Conservation (phyloP, 2,113 vertebrate species). For the Misgurnus mizolepis region DNA sequence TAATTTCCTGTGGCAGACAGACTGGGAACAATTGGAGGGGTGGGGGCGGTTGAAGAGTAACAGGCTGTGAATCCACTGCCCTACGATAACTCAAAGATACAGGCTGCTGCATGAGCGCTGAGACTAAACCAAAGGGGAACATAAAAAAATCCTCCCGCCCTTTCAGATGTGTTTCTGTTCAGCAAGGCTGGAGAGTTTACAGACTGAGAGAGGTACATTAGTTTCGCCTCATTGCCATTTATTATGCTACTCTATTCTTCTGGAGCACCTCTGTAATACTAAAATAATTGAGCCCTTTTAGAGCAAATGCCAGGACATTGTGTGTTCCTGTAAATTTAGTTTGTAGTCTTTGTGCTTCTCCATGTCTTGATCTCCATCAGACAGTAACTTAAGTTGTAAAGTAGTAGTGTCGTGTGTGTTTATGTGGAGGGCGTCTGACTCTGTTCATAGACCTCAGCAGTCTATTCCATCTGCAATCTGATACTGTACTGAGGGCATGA, state of each 20-base stretch:
- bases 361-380: conserved; percentile 5
- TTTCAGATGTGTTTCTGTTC: conserved; percentile 1
- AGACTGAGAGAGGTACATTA: conserved; percentile 32
- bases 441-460: not conserved
- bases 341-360: not conserved
- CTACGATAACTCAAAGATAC: conserved; percentile 36
- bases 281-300: conserved; percentile 50
- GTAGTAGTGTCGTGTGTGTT: not conserved
- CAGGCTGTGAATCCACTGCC: conserved; percentile 31
- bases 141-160: conserved; percentile 6
- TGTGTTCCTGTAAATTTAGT: conserved; percentile 9
- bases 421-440: not conserved
- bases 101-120: not conserved
- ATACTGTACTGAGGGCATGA: not conserved
- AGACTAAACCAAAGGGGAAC: conserved; percentile 12
- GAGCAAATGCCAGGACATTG: conserved; percentile 38
- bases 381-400: not conserved
- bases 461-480: not conserved
- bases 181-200: not conserved
- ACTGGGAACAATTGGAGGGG: conserved; percentile 31
- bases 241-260: conserved; percentile 42
- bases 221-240: conserved; percentile 49
- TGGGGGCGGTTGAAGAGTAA: conserved; percentile 22
- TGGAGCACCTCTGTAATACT: conserved; percentile 48
- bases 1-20: conserved; percentile 58